Base-by-base conservation (phyloP, 2,113 vertebrate genomes). In the Mirza zaza region DNA sequence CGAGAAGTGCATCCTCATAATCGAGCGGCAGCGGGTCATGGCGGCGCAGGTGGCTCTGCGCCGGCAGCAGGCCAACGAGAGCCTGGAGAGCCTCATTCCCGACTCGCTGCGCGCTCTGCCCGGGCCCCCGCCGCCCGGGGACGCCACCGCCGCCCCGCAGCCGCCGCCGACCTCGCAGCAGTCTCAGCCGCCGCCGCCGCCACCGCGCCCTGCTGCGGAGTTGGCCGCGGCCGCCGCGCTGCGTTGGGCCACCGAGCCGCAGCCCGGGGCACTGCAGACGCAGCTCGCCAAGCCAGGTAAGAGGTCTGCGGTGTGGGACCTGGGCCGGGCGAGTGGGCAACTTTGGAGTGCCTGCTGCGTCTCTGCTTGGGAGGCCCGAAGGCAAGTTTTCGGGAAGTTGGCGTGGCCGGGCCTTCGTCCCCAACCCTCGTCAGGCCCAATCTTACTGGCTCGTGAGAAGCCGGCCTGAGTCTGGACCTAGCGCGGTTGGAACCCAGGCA, bases 1-100 rank as follows among this genome's bases (percentile, higher is more conserved):
- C 97, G 99, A 99, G 98, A 99, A 99, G 97, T 99, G 99, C 98
- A 99, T 99, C 98, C 99, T 99, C 65, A 99, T 99, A 98, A 99
- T 99, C 98, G 99, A 99, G 98, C 98, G 99, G 68, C 99, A 99
- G 99, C 98, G 99, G 97, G 99, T 99, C 90, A 99, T 99, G 99
- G 99, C 99, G 34, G 99, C 99, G 71, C 99, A 99, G 99, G 99
- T 99, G 98, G 99, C 99, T 50, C 99, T 99, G 32, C 98, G 99
- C 75, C 93, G 99, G 96, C 99, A 99, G 98, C 99, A 99, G 98
- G 99, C 99, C 91, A 99, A 99, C 99, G 99, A 99, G 98, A 99
- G 99, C 96, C 98, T 99, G 91, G 99, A 99, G 97, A 99, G 99
- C 98, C 99, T 99, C 84, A 99, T 99, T 92, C 99, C 99, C 5